Base-by-base conservation (phyloP, 2,888 invertebrate genomes). In the Auanema freiburgensis region DNA sequence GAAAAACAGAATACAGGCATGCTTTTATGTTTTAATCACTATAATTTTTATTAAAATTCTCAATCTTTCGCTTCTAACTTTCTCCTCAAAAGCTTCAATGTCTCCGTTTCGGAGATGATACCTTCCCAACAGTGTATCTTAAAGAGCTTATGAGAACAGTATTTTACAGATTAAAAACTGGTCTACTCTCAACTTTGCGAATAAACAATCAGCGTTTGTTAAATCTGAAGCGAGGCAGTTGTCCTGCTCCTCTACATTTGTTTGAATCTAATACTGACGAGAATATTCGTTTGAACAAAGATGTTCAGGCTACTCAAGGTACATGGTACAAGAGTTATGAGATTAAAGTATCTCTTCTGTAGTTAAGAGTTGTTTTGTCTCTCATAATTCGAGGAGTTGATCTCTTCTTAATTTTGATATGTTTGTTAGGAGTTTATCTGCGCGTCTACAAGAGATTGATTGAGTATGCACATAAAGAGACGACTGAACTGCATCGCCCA, bases 131-230 rank as follows among this genome's bases (percentile, higher is more conserved):
- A 5, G 3, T 2, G 44, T 23, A 25, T 59, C 23, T 33, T 33
- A 8, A 33, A 33, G 8, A 33, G 33, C 33, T 33, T 33, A 33
- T 33, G 33, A 33, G 33, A 33, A 33, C 33, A 33, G 23, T 25
- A n/a, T 55, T 42, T 44, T 72, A 33, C 57, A 80, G 80, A 67
- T 53, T 81, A 54, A 81, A 81, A 61, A 77, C 79, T 18, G 69
- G 66, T n/a, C 62, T 81, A 49, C 73, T 80, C 56, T 59, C 70
- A 11, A 73, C 69, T 6, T 60, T 81, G 10, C 66, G 78, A 16
- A 72, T 79, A 43, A 81, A 81, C 63, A 81, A 81, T 60, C 69
- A 73, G n/a, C 60, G 80, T 21, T 66, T 81, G 42, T 68, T 81
- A 50, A 68, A 73, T 54, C 60, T 81, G 21, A 52, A 65, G 40